Percentiles rank a stretch among this genome's conserved stretches.
These are phyloP conservation scores for Falco peregrinus DNA, from an alignment of 2,797 vertebrate genomes.

Conservation along the genomic window DNA sequence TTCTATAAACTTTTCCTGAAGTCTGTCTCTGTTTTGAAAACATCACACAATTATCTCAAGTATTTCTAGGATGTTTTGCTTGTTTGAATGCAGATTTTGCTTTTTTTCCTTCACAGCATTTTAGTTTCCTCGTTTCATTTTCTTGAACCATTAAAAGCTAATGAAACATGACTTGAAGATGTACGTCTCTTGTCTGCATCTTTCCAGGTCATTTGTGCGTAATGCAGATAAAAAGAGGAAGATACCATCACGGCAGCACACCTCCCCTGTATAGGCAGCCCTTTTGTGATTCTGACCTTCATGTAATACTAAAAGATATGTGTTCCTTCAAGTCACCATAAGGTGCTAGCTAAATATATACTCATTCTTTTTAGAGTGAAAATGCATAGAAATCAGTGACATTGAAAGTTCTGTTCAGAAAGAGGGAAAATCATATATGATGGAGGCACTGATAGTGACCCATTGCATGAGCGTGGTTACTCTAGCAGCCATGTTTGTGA, in stretches of 20 bases:
- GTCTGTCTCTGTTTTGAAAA: not conserved
- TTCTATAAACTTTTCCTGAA: not conserved
- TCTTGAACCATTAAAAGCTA: not conserved
- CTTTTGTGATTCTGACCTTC: not conserved
- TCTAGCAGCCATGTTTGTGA: not conserved
- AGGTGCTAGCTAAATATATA: not conserved
- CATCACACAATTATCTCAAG: not conserved
- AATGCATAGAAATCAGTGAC: not conserved
- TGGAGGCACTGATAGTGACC: not conserved
- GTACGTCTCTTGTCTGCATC: not conserved
- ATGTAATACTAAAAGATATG: not conserved
- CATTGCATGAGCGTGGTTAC: not conserved
- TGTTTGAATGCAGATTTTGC: rapidly evolving
- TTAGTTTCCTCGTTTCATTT: not conserved
- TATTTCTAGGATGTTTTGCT: not conserved
- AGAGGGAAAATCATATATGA: not conserved
- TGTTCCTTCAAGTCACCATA: not conserved
- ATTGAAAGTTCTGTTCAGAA: not conserved
- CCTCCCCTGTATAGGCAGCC: not conserved
- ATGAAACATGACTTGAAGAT: not conserved
- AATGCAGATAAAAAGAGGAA: not conserved
- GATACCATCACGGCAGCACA: not conserved
- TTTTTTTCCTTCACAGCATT: not conserved
- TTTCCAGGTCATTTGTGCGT: not conserved
- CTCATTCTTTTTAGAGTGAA: not conserved